These are phyloP conservation scores for Chironomus riparius DNA, from an alignment of 2,888 invertebrate species.

Conservation along the genomic window DNA sequence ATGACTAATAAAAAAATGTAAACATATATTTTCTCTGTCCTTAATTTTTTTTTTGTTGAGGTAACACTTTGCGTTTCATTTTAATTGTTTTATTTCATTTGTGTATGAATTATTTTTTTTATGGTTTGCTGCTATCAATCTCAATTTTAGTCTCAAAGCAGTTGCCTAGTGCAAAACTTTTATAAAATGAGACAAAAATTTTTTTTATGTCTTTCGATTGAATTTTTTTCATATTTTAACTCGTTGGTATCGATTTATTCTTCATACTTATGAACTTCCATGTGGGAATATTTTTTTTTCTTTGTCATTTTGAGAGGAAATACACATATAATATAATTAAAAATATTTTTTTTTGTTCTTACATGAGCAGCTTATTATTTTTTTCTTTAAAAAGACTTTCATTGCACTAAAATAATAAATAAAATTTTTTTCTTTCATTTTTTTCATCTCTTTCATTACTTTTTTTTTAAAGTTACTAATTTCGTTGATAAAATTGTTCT, in stretches of 20 bases:
- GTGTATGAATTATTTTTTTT: not conserved
- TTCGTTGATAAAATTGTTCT: conserved; percentile 17
- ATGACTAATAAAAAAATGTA: conserved; percentile 7
- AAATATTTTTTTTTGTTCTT: not conserved
- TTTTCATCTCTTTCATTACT: not conserved
- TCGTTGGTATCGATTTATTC: not conserved
- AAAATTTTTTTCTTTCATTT: conserved; percentile 3
- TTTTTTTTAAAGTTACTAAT: not conserved
- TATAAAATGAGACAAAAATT: not conserved
- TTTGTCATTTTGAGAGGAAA: not conserved
- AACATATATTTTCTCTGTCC: conserved; percentile 6
- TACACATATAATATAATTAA: too few relatives aligned
- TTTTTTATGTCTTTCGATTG: too few relatives aligned
- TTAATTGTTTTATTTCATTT: conserved; percentile 11
- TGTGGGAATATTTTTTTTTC: not conserved
- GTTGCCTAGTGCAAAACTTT: not conserved
- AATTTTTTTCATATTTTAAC: too few relatives aligned
- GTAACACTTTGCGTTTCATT: conserved; percentile 24
- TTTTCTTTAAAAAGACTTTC: not conserved
- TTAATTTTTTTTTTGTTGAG: conserved; percentile 10
- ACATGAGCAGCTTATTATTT: not conserved
- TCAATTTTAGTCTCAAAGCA: not conserved
- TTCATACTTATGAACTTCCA: too few relatives aligned
- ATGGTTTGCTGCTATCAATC: not conserved
- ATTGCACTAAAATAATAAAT: conserved; percentile 11